Conservation (phyloP, 2,113 vertebrate genomes). For the Lagopus leucura region DNA sequence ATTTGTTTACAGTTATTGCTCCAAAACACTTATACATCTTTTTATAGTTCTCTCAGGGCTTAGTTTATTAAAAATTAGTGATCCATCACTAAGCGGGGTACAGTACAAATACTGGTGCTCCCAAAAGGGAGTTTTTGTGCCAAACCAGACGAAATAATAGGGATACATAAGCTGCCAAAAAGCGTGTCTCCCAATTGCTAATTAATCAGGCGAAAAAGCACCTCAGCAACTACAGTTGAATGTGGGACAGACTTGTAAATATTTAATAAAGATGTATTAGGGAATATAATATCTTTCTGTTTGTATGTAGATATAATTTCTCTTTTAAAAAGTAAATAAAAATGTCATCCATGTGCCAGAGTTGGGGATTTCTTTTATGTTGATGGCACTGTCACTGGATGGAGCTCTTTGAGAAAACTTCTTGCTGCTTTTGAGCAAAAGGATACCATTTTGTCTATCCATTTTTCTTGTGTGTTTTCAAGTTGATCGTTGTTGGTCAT, state of each 20-base stretch:
- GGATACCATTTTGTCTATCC: neutral
- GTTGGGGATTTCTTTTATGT: neutral
- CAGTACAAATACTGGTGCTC: conserved; percentile 74
- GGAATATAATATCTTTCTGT: conserved; percentile 39
- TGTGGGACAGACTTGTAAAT: conserved; percentile 68
- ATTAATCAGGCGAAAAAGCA: conserved; percentile 79
- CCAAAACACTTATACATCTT: conserved; percentile 68
- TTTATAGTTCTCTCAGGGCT: conserved; percentile 59
- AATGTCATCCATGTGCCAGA: neutral
- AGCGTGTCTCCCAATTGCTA: conserved; percentile 77
- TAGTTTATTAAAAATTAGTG: conserved; percentile 80
- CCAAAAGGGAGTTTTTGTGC: conserved; percentile 73
- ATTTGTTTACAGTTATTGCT: conserved; percentile 70
- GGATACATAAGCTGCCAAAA: conserved; percentile 81
- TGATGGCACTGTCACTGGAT: neutral
- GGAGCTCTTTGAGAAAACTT: conserved; percentile 22
- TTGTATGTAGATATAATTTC: conserved; percentile 8
- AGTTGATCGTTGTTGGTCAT: neutral
- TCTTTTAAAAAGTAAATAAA: neutral
- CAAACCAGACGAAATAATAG: conserved; percentile 76
- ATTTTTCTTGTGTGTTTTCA: neutral
- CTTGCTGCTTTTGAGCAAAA: conserved; percentile 15
- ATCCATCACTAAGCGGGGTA: conserved; percentile 79
- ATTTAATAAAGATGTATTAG: conserved; percentile 58
- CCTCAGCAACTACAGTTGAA: conserved; percentile 53